These are phyloP conservation scores for Caerostris extrusa DNA, from an alignment of 1,140 invertebrate genomes.

Conservation along the genomic window DNA sequence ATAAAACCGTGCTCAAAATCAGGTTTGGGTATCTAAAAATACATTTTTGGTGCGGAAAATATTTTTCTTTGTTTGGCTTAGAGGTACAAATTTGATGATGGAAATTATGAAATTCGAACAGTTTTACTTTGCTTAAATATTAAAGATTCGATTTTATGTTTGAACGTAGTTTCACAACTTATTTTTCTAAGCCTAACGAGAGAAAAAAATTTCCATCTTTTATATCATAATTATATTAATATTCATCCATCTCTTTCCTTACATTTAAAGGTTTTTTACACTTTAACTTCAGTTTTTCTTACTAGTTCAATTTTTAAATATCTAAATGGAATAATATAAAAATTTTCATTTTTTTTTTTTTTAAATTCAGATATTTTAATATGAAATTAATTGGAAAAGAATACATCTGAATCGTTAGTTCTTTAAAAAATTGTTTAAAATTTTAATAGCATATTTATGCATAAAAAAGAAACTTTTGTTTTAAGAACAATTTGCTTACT, in stretches of 20 bases:
- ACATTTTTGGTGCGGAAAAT: background rate
- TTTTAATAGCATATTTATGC: too few species aligned
- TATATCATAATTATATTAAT: background rate
- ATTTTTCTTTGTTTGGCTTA: background rate
- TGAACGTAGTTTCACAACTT: background rate
- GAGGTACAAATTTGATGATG: background rate
- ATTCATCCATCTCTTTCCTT: background rate
- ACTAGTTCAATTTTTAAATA: too few species aligned
- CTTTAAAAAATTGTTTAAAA: too few species aligned
- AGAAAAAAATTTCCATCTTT: background rate
- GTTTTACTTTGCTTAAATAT: background rate
- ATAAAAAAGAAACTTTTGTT: too few species aligned
- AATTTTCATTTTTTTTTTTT: too few species aligned
- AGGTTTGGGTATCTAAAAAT: background rate
- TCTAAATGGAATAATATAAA: too few species aligned
- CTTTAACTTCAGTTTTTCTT: background rate
- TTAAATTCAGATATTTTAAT: too few species aligned
- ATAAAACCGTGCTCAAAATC: background rate
- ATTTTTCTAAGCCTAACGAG: background rate
- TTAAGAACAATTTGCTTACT: too few species aligned
- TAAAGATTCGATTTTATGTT: background rate
- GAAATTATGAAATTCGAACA: background rate
- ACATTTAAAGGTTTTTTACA: background rate
- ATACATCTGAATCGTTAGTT: too few species aligned
- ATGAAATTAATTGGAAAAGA: too few species aligned